Evolutionary conservation across 2,113 vertebrate species (phyloP).

Genomic region (Spea bombifrons): DNA sequence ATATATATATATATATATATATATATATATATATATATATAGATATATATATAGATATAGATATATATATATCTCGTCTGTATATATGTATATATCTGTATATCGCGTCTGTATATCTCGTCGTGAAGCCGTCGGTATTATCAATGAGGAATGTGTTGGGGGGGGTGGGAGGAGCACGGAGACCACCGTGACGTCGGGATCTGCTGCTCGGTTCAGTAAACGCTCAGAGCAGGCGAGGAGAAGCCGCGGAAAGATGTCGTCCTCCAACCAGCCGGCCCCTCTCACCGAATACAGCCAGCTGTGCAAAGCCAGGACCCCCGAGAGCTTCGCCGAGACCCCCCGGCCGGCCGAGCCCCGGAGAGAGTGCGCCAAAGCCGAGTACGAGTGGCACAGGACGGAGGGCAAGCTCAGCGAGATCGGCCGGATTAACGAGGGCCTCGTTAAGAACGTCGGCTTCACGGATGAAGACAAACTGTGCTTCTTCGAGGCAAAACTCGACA

Average conservation of each 20-base stretch:
- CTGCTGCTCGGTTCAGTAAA: slow-evolving; percentile 56
- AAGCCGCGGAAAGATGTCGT: slow-evolving; percentile 67
- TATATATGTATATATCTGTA: no score
- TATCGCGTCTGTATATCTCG: no score
- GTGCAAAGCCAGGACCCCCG: slow-evolving; percentile 65
- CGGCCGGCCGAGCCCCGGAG: slow-evolving; percentile 61
- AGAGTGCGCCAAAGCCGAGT: slow-evolving; percentile 65
- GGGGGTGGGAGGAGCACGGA: slow-evolving; percentile 51
- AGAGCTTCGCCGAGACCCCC: slow-evolving; percentile 53
- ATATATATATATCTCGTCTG: no score
- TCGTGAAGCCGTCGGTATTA: background rate
- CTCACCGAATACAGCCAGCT: slow-evolving; percentile 76
- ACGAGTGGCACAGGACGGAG: slow-evolving; percentile 84
- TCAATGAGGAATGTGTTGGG: slow-evolving; percentile 40
- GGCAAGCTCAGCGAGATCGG: slow-evolving; percentile 72
- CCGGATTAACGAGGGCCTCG: slow-evolving; percentile 63
- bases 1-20: no score
- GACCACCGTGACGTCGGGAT: slow-evolving; percentile 63
- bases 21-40: no score
- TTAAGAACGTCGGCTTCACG: slow-evolving; percentile 73
- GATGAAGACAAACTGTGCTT: slow-evolving; percentile 90
- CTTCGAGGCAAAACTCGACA: slow-evolving; percentile 73
- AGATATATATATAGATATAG: no score
- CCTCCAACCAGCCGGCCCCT: slow-evolving; percentile 73
- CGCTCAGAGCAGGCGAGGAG: slow-evolving; percentile 52